These are phyloP conservation scores for Micrasema minimum DNA, from an alignment of 1,140 invertebrate genomes.

Conservation along the genomic window DNA sequence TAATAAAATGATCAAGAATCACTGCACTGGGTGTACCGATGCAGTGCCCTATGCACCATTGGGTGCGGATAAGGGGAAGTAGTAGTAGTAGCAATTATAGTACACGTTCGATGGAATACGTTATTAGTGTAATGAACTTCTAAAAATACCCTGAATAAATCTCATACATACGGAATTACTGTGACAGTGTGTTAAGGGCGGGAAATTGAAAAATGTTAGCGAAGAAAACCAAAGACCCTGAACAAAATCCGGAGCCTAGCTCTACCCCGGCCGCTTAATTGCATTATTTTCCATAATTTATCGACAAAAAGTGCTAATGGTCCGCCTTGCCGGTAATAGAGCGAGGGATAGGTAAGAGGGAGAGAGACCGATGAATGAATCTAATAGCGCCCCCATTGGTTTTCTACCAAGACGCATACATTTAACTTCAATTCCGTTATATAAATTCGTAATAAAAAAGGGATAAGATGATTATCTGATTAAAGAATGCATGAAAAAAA, in stretches of 20 bases:
- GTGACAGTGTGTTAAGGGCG: slow-evolving; percentile 13
- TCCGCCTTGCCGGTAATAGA: slow-evolving; percentile 10
- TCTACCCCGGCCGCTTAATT: slow-evolving; percentile 52
- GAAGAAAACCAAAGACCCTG: slow-evolving; percentile 4
- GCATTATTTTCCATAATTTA: slow-evolving; percentile 54
- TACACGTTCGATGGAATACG: too few relatives aligned
- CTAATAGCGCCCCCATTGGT: too few relatives aligned
- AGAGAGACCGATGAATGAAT: not conserved
- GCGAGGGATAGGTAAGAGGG: not conserved
- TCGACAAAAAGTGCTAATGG: slow-evolving; percentile 53
- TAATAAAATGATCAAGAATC: too few relatives aligned
- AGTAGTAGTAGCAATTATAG: too few relatives aligned
- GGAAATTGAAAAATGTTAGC: slow-evolving; percentile 42
- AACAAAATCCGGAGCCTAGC: slow-evolving; percentile 40
- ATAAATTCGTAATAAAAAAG: too few relatives aligned
- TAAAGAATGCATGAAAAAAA: too few relatives aligned
- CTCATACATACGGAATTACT: slow-evolving; percentile 15
- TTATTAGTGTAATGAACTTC: not conserved
- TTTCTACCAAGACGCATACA: too few relatives aligned
- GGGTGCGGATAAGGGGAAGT: too few relatives aligned
- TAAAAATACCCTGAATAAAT: slow-evolving; percentile 15
- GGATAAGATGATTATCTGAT: too few relatives aligned
- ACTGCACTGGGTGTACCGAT: too few relatives aligned
- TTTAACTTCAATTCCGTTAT: too few relatives aligned
- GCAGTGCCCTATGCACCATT: too few relatives aligned